These are phyloP conservation scores for Drosophila guanche DNA, from an alignment of 1,140 invertebrate species.

Conservation along the genomic window DNA sequence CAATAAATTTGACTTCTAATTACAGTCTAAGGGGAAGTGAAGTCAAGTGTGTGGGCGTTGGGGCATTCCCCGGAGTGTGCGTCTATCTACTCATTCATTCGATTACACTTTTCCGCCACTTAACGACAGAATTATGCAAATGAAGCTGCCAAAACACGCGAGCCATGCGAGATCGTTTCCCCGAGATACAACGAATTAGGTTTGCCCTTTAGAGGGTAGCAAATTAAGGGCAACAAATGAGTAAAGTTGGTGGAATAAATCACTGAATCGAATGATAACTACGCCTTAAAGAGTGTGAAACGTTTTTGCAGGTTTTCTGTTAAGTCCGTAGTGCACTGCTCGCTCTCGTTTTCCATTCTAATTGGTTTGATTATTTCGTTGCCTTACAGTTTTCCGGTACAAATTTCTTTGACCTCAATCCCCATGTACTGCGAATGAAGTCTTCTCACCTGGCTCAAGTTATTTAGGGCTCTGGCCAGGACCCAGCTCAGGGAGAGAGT, in stretches of 20 bases:
- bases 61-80: conserved; percentile 9
- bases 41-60: not conserved
- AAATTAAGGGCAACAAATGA: not conserved
- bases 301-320: no score
- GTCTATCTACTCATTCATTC: conserved; percentile 62
- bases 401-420: no score
- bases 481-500: conserved; percentile 5
- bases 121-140: conserved; percentile 72
- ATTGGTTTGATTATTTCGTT: no score
- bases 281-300: no score
- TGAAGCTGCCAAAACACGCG: conserved; percentile 41
- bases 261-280: no score
- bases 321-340: no score
- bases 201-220: not conserved
- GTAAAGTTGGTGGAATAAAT: no score
- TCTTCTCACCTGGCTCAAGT: no score
- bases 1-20: conserved; percentile 13
- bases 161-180: conserved; percentile 15
- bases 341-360: no score
- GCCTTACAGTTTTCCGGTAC: no score
- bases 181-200: not conserved
- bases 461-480: conserved; percentile 14
- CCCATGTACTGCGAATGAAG: no score
- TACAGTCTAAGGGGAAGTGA: not conserved
- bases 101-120: conserved; percentile 75